Evolutionary conservation across 2,797 vertebrate genomes (phyloP), one percentile per base, ranked within the genome.

Genomic region (Enteromius treurensis): DNA sequence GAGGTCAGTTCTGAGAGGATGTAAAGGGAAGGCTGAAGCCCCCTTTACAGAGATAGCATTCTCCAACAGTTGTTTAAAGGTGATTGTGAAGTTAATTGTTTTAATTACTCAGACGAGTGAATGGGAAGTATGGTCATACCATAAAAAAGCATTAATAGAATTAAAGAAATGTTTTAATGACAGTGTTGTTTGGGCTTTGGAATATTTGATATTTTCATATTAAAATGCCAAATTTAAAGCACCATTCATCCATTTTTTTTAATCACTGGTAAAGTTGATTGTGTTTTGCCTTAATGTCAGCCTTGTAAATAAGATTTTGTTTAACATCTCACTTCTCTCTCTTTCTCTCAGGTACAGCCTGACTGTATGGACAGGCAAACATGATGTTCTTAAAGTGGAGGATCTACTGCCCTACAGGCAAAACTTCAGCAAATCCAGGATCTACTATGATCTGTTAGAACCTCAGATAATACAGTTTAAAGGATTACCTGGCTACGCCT

Each of bases 371-470:
- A 95, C 96, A 3, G 94, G 94, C 73, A 95, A 92, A 75, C 87
- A 91, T 17, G 97, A 99, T 76, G 2, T 80, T 15, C 93, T 96
- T 34, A 88, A 91, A 4, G 81, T 93, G 29, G 93, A 96, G 90
- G 96, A 98, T 88, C 88, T 98, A 42, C 90, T 96, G 67, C 91
- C 87, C 70, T 95, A 96, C 91, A 95, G 96, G 87, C 88, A 93
- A 23, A 87, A 88, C 65, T 93, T 96, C 84, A 94, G 94, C 86
- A 92, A 91, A 88, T 94, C 90, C 42, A 94, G 90, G 81, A 93
- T 98, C 87, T 99, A 97, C 90, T 99, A 96, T 23, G 98, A 99
- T 90, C 91, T 99, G 42, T 92, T 92, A 1, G 96, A 97, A 79
- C 91, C 93, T 70, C 92, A 95, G 40, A 94, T 94, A 62, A 88